Conservation (phyloP, 2,113 vertebrate genomes). For the Austrofundulus limnaeus region DNA sequence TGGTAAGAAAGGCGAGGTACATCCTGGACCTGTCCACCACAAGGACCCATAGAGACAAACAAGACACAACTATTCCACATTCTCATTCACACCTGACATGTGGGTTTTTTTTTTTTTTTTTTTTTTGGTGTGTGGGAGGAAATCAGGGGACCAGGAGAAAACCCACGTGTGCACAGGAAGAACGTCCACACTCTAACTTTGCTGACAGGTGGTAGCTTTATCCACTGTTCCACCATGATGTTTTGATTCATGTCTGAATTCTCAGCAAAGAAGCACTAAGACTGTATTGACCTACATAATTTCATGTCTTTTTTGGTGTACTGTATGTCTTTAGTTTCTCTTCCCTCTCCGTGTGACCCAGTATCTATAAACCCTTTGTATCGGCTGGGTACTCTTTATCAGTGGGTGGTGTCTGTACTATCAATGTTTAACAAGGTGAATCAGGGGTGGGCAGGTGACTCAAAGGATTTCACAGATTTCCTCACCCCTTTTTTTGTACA, state of each 20-base stretch:
- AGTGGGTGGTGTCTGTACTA: slow-evolving; percentile 16
- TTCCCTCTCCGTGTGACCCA: slow-evolving; percentile 21
- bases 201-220: no score
- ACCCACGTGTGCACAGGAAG: no score
- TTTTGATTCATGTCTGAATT: slow-evolving; percentile 35
- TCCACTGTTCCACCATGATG: no score
- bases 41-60: no score
- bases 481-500: background rate
- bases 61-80: no score
- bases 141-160: no score
- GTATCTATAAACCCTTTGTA: slow-evolving; percentile 45
- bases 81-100: no score
- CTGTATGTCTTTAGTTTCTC: slow-evolving; percentile 26
- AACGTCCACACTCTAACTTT: no score
- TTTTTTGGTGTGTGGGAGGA: no score
- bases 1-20: no score
- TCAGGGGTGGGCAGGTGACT: slow-evolving; percentile 14
- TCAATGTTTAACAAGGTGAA: slow-evolving; percentile 51
- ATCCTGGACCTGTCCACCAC: no score
- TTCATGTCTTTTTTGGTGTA: slow-evolving; percentile 41
- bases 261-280: slow-evolving; percentile 41
- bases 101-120: no score
- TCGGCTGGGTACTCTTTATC: slow-evolving; percentile 8
- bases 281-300: slow-evolving; percentile 58
- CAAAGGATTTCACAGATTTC: background rate